These are phyloP conservation scores for Leptinotarsa lineolata DNA, from an alignment of 1,140 invertebrate species.

Conservation along the genomic window DNA sequence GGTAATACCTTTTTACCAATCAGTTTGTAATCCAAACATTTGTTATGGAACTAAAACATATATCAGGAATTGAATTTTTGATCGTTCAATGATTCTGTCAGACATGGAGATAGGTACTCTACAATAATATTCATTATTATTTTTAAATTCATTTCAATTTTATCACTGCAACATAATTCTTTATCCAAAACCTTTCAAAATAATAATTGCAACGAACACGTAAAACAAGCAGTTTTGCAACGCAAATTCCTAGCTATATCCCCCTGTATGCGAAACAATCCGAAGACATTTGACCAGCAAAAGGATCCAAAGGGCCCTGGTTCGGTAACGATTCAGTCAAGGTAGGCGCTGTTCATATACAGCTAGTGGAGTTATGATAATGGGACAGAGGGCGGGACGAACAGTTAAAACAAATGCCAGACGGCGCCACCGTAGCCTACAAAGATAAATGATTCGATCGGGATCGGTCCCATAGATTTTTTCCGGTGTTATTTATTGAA, in stretches of 20 bases:
- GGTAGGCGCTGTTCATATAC: slow-evolving; percentile 21
- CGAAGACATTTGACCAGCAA: background rate
- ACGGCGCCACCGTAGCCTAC: slow-evolving; percentile 48
- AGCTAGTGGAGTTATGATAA: slow-evolving; percentile 47
- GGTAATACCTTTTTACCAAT: no score
- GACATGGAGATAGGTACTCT: no score
- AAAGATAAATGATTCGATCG: slow-evolving; percentile 47
- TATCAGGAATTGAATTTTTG: no score
- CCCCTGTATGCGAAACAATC: background rate
- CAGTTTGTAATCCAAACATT: no score
- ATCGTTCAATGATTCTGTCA: no score
- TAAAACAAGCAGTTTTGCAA: no score
- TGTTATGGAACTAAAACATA: no score
- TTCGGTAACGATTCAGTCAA: slow-evolving; percentile 23
- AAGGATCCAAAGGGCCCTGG: slow-evolving; percentile 13
- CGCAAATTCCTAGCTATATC: background rate
- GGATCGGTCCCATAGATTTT: slow-evolving; percentile 31
- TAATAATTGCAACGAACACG: no score
- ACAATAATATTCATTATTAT: no score
- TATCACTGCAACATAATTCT: no score
- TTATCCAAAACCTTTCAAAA: no score
- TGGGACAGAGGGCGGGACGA: slow-evolving; percentile 49
- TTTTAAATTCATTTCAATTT: no score
- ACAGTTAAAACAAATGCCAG: slow-evolving; percentile 51
- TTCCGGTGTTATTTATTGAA: slow-evolving; percentile 28